Base-by-base conservation (phyloP, 2,113 vertebrate genomes). In the Alligator mississippiensis region DNA sequence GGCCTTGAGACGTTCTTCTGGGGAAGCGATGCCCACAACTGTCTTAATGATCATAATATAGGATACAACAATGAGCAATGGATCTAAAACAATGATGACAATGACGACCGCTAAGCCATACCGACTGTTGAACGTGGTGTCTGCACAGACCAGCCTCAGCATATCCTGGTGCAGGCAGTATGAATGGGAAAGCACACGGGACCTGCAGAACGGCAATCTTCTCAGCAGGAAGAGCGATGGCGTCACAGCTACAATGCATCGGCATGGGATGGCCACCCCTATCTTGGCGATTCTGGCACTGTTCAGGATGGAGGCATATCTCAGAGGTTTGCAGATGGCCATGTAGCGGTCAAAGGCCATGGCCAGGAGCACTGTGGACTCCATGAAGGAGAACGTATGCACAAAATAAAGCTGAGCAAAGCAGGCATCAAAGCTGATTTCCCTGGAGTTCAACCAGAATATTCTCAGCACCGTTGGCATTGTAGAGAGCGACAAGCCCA, bases 131-230 rank as follows among this genome's bases (percentile, higher is more conserved):
- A 92, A 5, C 1, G 0, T 17, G 14, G 83, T 91, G 11, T 89
- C 94, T 24, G 94, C 90, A 5, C 93, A 97, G 2, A 79, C 82
- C 78, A 97, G 57, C 8, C 82, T 8, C 90, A 97, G 93, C 9
- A 68, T 2, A 66, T 95, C 97, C 90, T 96, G 96, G 92, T 95
- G 97, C 79, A 96, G 89, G 82, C 97, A 97, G 58, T 95, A 97
- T 3, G 95, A 93, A 85, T 97, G 96, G 27, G 94, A 95, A 55
- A 97, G 92, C 28, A 93, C 10, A 1, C 1, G 82, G 34, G 91
- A 62, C 15, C 3, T 3, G 11, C 97, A 95, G 72, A 95, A 97
- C 3, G 92, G 80, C 62, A 34, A 96, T 57, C 21, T 61, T 6
- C 19, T 86, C 84, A 28, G 94, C 92, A 6, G 94, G 94, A 12